These are phyloP conservation scores for Bombus turneri DNA, from an alignment of 1,140 invertebrate genomes.

Conservation along the genomic window DNA sequence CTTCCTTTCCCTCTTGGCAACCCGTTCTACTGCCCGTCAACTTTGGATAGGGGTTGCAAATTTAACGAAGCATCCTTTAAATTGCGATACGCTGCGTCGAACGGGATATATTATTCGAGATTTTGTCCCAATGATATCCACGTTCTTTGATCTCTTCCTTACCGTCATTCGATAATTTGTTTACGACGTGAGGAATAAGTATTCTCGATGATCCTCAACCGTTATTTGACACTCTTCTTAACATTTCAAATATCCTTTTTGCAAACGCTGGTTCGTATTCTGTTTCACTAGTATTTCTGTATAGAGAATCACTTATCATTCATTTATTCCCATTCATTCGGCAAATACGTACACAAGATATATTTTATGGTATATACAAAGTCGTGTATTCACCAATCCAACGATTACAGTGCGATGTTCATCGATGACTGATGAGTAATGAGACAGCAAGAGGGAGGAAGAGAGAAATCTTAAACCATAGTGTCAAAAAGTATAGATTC, in stretches of 20 bases:
- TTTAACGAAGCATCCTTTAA: constrained; percentile 74
- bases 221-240: neutral
- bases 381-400: neutral
- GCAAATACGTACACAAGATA: neutral
- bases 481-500: neutral
- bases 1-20: constrained; percentile 65
- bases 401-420: neutral
- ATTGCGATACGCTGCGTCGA: constrained; percentile 46
- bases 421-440: neutral
- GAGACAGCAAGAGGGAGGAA: neutral
- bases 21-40: constrained; percentile 73
- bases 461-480: neutral
- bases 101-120: constrained; percentile 27
- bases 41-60: constrained; percentile 64
- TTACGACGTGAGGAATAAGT: neutral
- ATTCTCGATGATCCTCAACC: neutral
- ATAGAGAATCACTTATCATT: neutral
- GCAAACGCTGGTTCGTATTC: neutral
- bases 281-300: neutral
- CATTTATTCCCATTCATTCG: no score
- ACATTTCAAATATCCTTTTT: no score
- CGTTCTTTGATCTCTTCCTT: neutral
- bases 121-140: constrained; percentile 22
- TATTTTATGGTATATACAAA: neutral
- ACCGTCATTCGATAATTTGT: neutral